Evolutionary conservation across 2,797 vertebrate genomes (phyloP).

Genomic region (Geotrypetes seraphini): DNA sequence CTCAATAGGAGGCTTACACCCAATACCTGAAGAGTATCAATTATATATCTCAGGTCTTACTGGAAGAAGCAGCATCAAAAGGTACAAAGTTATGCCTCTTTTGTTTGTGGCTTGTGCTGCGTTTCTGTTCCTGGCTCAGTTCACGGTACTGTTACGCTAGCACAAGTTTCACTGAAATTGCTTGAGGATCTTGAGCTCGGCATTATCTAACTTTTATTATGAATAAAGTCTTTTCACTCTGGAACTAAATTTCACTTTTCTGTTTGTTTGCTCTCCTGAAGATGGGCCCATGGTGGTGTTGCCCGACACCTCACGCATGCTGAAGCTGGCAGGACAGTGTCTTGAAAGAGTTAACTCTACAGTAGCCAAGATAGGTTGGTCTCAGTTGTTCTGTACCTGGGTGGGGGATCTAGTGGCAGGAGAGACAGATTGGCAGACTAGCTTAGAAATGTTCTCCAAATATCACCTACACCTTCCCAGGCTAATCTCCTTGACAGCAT

Average conservation of each 20-base stretch:
- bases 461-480: no score
- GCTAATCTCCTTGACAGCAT: no score
- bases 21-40: conserved; percentile 80
- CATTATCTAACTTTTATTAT: no score
- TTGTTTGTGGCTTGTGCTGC: no score
- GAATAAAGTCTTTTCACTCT: no score
- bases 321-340: conserved; percentile 85
- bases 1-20: conserved; percentile 86
- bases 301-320: conserved; percentile 75
- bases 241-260: no score
- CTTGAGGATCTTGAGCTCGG: no score
- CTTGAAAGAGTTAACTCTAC: conserved; percentile 83
- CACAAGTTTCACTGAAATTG: no score
- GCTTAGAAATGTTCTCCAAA: no score
- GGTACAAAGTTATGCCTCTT: conserved; percentile 43
- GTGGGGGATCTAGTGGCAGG: neutral
- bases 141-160: neutral
- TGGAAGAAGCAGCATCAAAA: conserved; percentile 62
- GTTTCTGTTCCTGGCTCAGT: neutral
- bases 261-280: conserved; percentile 15
- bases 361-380: conserved; percentile 50
- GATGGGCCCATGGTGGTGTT: conserved; percentile 43
- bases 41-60: conserved; percentile 72
- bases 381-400: neutral
- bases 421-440: no score